phyloP scores from a whole-genome alignment of 2,888 invertebrate genomes.

The Drosophila yooni region DNA sequence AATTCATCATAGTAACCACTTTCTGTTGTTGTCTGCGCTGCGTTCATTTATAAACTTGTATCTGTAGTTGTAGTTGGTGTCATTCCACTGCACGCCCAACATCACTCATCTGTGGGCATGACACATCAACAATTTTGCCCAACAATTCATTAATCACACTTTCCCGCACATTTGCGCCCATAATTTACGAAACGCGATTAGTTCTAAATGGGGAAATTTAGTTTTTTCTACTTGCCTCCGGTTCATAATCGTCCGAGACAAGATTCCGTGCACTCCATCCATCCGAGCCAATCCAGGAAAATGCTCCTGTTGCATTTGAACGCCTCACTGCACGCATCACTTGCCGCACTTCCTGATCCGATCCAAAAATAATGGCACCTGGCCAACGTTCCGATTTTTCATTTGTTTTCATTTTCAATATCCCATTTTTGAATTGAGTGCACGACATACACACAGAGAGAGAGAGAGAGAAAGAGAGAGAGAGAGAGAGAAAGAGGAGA shows the following conservation, averaged over 20 bases:
- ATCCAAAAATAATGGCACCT: constrained; percentile 98
- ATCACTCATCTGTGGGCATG: constrained; percentile 40
- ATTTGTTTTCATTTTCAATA: constrained; percentile 1
- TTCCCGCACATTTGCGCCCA: constrained; percentile 69
- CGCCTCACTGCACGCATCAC: constrained; percentile 96
- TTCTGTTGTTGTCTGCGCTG: background rate
- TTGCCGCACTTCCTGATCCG: constrained; percentile 98
- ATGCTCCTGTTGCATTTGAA: constrained; percentile 93
- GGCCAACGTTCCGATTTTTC: constrained; percentile 42
- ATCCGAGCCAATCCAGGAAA: constrained; percentile 98
- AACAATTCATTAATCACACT: constrained; percentile 74
- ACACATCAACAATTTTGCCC: constrained; percentile 35
- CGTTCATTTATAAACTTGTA: background rate
- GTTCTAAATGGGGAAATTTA: background rate
- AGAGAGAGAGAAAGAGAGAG: background rate
- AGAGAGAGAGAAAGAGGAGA: background rate
- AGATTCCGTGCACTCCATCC: constrained; percentile 97
- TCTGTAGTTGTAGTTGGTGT: constrained; percentile 50
- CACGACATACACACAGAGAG: too few species aligned
- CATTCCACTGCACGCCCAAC: constrained; percentile 43
- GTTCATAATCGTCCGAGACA: constrained; percentile 94
- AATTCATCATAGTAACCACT: constrained; percentile 73
- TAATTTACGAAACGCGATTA: constrained; percentile 51
- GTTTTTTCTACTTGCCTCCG: constrained; percentile 87
- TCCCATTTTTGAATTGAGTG: background rate